phyloP scores from a whole-genome alignment of 2,888 invertebrate genomes.

The Molorchus minor region DNA sequence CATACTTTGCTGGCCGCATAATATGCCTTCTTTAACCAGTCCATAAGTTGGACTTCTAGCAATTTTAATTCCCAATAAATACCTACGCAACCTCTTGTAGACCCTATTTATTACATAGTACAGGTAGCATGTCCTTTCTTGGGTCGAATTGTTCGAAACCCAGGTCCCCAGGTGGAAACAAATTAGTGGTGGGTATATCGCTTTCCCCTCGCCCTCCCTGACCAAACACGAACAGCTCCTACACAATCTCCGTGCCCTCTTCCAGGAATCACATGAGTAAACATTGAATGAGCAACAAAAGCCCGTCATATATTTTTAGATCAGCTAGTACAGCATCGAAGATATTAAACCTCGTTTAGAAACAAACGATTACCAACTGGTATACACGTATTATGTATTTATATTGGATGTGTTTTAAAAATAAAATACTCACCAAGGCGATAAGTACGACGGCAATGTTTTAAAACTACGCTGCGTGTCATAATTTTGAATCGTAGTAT shows the following conservation, averaged over 20 bases:
- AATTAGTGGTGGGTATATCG: not conserved
- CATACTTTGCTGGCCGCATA: too few relatives aligned
- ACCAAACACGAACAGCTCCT: not conserved
- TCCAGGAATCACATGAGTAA: slow-evolving; percentile 37
- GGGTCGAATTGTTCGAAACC: not conserved
- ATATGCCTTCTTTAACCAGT: too few relatives aligned
- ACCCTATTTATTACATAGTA: not conserved
- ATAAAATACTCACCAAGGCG: not conserved
- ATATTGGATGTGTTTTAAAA: too few relatives aligned
- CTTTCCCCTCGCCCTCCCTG: not conserved
- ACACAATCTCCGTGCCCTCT: slow-evolving; percentile 30
- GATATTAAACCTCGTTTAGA: slow-evolving; percentile 38
- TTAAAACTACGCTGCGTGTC: not conserved
- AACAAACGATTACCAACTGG: slow-evolving; percentile 31
- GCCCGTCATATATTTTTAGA: slow-evolving; percentile 37
- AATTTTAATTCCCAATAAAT: too few relatives aligned
- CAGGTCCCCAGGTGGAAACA: not conserved
- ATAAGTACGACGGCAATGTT: not conserved
- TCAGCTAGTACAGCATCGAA: slow-evolving; percentile 36
- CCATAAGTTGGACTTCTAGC: too few relatives aligned
- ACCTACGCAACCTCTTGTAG: too few relatives aligned
- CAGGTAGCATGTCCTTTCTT: not conserved
- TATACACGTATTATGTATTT: not conserved
- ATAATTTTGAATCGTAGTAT: not conserved
- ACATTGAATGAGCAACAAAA: slow-evolving; percentile 38